Evolutionary conservation across 2,797 vertebrate genomes (phyloP).

Genomic region (Xenopus petersii): DNA sequence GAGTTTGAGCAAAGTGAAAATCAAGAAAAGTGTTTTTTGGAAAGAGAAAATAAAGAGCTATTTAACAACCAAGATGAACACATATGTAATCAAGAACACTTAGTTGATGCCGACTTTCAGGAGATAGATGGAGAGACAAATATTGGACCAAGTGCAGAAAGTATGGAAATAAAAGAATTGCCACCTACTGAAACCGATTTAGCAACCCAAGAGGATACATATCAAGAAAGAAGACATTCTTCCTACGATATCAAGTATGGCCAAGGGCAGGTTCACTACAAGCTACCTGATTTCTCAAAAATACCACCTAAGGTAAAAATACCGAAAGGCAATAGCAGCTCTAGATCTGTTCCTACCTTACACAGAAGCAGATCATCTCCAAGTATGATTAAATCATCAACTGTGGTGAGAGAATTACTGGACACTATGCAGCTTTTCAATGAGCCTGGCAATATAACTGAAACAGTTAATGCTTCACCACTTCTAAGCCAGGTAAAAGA

Average conservation of each 20-base stretch:
- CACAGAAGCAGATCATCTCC: slow-evolving; percentile 65
- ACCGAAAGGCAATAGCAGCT: slow-evolving; percentile 60
- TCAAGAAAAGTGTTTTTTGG: background rate
- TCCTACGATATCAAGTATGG: slow-evolving; percentile 66
- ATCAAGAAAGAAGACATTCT: slow-evolving; percentile 58
- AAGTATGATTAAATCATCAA: slow-evolving; percentile 54
- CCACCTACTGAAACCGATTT: slow-evolving; percentile 43
- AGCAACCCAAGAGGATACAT: slow-evolving; percentile 28
- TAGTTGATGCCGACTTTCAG: background rate
- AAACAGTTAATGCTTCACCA: slow-evolving; percentile 26
- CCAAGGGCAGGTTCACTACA: slow-evolving; percentile 71
- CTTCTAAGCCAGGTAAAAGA: slow-evolving; percentile 55
- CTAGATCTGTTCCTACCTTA: slow-evolving; percentile 51
- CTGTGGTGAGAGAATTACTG: slow-evolving; percentile 57
- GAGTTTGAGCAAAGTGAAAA: background rate
- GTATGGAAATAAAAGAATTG: background rate
- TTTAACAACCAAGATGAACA: slow-evolving; percentile 10
- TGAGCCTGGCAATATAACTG: slow-evolving; percentile 42
- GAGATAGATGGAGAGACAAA: slow-evolving; percentile 1
- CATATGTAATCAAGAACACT: background rate
- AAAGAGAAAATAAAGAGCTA: background rate
- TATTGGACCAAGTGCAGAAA: background rate
- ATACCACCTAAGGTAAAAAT: slow-evolving; percentile 71
- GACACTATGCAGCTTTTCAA: slow-evolving; percentile 59
- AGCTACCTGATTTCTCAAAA: slow-evolving; percentile 71